These are phyloP conservation scores for Podarcis lilfordi DNA, from an alignment of 2,797 vertebrate species.

Conservation along the genomic window DNA sequence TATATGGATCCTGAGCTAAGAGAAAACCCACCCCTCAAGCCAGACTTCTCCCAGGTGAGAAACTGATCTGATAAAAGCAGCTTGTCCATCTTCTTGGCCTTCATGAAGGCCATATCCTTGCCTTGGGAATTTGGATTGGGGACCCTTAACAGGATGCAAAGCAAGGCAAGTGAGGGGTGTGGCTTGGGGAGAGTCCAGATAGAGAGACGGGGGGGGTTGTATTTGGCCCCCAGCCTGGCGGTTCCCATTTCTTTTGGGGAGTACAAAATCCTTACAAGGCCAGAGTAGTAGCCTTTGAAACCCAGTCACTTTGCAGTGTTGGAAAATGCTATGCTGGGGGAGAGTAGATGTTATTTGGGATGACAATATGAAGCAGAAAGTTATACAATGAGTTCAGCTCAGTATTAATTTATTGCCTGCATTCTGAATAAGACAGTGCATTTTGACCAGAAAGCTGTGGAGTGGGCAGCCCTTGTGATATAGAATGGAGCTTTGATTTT, in stretches of 20 bases:
- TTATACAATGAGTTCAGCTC: not conserved
- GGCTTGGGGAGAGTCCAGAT: too few species aligned
- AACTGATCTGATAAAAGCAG: conserved; percentile 14
- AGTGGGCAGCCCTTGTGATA: not conserved
- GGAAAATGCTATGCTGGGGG: not conserved
- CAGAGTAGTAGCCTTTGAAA: not conserved
- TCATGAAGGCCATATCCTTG: not conserved
- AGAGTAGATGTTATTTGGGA: not conserved
- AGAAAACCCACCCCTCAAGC: conserved; percentile 90
- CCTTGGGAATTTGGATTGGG: not conserved
- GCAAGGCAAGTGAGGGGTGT: too few species aligned
- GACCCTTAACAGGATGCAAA: not conserved
- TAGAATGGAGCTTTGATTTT: not conserved
- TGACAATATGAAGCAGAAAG: not conserved
- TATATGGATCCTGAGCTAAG: conserved; percentile 89
- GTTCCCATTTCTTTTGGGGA: not conserved
- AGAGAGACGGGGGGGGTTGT: too few species aligned
- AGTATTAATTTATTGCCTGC: not conserved
- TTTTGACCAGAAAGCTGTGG: not conserved
- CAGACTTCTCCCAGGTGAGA: conserved; percentile 89
- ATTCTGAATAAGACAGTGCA: not conserved
- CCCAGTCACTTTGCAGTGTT: not conserved
- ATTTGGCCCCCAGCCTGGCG: too few species aligned
- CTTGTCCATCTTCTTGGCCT: not conserved
- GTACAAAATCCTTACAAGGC: not conserved